phyloP scores from a whole-genome alignment of 2,888 invertebrate genomes.

The Subacronicta megacephala region DNA sequence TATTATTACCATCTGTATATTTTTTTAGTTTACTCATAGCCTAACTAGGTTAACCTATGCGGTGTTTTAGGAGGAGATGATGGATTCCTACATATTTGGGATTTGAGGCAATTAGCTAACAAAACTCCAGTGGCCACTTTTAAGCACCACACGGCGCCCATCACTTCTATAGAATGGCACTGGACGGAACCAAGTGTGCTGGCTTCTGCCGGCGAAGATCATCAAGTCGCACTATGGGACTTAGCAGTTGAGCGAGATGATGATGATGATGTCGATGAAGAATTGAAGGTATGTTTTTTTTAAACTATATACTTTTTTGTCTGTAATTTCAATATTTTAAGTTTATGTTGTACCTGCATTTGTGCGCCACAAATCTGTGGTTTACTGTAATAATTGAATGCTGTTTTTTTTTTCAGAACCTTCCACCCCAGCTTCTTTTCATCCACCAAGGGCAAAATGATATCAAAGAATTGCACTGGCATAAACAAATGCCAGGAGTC shows the following conservation, averaged over 20 bases:
- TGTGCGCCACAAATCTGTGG: too few relatives aligned
- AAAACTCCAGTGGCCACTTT: conserved; percentile 96
- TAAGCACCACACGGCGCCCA: conserved; percentile 97
- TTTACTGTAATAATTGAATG: background rate
- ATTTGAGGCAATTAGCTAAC: conserved; percentile 95
- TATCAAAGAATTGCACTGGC: conserved; percentile 99
- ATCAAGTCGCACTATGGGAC: conserved; percentile 99
- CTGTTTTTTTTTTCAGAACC: conserved; percentile 86
- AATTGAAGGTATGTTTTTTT: conserved; percentile 74
- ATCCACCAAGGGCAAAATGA: conserved; percentile 99
- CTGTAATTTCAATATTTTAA: too few relatives aligned
- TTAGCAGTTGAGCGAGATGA: conserved; percentile 96
- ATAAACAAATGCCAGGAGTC: conserved; percentile 97
- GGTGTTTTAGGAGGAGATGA: conserved; percentile 96
- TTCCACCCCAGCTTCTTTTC: conserved; percentile 98
- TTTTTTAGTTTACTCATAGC: too few relatives aligned
- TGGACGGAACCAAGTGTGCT: conserved; percentile 97
- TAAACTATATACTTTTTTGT: too few relatives aligned
- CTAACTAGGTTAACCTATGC: too few relatives aligned
- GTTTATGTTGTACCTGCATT: too few relatives aligned
- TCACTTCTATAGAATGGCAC: conserved; percentile 99
- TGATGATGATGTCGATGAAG: conserved; percentile 88
- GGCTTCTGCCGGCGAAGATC: conserved; percentile 97
- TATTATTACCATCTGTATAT: too few relatives aligned
- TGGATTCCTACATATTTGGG: conserved; percentile 98